These are phyloP conservation scores for Typhlichthys eigenmanni DNA, from an alignment of 2,797 vertebrate genomes.

Conservation along the genomic window DNA sequence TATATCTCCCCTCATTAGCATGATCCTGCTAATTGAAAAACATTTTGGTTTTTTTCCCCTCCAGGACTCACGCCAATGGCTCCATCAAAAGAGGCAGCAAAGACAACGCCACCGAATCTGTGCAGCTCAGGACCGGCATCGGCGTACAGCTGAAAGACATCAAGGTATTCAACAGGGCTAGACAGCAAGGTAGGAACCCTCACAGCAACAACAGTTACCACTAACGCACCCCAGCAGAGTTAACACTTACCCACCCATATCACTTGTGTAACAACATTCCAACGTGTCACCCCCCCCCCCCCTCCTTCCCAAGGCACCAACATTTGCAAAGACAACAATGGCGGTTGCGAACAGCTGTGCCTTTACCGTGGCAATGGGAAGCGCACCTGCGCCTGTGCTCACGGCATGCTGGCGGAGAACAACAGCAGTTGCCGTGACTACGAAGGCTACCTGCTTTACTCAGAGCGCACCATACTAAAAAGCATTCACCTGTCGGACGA, in stretches of 20 bases:
- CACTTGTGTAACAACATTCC: conserved; percentile 12
- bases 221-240: no score
- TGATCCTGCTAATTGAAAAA: background rate
- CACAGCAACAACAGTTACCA: background rate
- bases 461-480: conserved; percentile 95
- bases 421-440: conserved; percentile 89
- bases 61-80: conserved; percentile 94
- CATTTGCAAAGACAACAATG: conserved; percentile 88
- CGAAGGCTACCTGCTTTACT: conserved; percentile 94
- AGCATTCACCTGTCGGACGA: conserved; percentile 97
- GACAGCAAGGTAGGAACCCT: conserved; percentile 86
- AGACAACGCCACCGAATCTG: conserved; percentile 92
- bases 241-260: no score
- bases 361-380: conserved; percentile 82
- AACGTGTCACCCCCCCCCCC: background rate
- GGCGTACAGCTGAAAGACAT: conserved; percentile 98
- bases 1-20: no score
- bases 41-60: conserved; percentile 16
- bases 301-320: conserved; percentile 84
- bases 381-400: conserved; percentile 91
- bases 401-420: conserved; percentile 92
- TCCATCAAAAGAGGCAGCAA: conserved; percentile 97
- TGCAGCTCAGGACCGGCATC: conserved; percentile 91
- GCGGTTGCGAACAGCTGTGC: conserved; percentile 93
- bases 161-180: conserved; percentile 94